Evolutionary conservation across 1,140 invertebrate species (phyloP).

Genomic region (Panulirus ornatus): DNA sequence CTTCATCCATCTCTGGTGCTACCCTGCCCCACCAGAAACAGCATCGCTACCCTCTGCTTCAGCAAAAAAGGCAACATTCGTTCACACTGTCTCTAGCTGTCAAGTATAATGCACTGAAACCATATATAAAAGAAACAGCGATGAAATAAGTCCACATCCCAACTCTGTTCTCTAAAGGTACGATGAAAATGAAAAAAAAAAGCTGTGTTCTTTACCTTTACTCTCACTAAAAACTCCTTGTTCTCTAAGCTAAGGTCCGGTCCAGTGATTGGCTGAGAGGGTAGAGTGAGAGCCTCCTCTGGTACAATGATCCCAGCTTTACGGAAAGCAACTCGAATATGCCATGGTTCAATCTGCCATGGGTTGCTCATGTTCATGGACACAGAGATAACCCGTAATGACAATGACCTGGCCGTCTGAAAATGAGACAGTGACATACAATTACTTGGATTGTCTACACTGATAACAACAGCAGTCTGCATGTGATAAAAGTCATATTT

Average conservation of each 20-base stretch:
- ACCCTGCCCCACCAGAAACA: no score
- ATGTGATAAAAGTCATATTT: no score
- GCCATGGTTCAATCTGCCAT: constrained; percentile 91
- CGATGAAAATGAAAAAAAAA: not conserved
- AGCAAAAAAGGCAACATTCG: no score
- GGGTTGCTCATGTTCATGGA: constrained; percentile 87
- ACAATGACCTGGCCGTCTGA: constrained; percentile 75
- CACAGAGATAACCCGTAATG: constrained; percentile 79
- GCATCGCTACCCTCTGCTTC: no score
- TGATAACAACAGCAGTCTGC: no score
- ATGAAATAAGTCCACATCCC: not conserved
- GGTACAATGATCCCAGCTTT: constrained; percentile 83
- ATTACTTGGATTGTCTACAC: no score
- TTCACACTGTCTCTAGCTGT: no score
- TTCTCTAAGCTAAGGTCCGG: constrained; percentile 87
- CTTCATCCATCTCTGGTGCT: no score
- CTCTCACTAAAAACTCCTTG: constrained; percentile 88
- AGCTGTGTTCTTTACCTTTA: constrained; percentile 82
- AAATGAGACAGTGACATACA: not conserved
- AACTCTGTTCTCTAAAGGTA: not conserved
- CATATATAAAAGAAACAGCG: not conserved
- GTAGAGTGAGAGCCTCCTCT: constrained; percentile 87
- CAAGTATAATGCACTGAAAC: no score
- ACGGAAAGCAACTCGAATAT: constrained; percentile 86
- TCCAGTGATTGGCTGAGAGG: constrained; percentile 85